A percentile compares a stretch with the other conserved stretches of the same genome.
phyloP scores from a whole-genome alignment of 2,888 invertebrate genomes.

The Eulithis testata region DNA sequence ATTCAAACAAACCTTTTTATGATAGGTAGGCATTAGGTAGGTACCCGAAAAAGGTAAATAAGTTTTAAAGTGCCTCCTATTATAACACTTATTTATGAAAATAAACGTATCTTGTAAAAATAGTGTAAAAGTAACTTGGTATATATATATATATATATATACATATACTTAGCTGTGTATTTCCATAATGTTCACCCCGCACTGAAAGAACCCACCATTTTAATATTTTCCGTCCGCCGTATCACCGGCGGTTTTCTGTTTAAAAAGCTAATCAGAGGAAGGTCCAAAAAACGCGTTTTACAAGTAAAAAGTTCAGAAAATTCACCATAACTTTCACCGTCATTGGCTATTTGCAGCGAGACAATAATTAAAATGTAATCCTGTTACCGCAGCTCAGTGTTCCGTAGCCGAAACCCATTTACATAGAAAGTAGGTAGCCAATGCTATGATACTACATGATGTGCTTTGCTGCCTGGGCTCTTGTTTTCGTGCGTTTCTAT shows the following conservation, averaged over 20 bases:
- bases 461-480: too few species aligned
- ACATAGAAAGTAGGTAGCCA: constrained; percentile 2
- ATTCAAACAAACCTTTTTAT: too few species aligned
- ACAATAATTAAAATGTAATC: constrained; percentile 39
- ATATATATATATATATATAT: too few species aligned
- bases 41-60: too few species aligned
- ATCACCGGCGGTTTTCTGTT: constrained; percentile 10
- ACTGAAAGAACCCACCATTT: constrained; percentile 6
- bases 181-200: constrained; percentile 1
- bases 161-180: not conserved
- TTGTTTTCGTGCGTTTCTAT: too few species aligned
- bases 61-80: too few species aligned
- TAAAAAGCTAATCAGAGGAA: constrained; percentile 18
- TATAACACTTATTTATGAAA: too few species aligned
- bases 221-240: not conserved
- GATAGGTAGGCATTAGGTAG: too few species aligned
- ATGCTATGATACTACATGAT: too few species aligned
- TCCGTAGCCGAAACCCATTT: constrained; percentile 30
- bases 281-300: constrained; percentile 15
- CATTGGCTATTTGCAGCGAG: constrained; percentile 38
- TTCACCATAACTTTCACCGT: constrained; percentile 26
- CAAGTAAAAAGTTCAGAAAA: constrained; percentile 18
- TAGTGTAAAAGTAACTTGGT: too few species aligned
- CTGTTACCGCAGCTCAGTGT: constrained; percentile 31
- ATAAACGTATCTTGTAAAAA: too few species aligned